These are phyloP conservation scores for Hydrochoerus hydrochaeris DNA, from an alignment of 2,113 vertebrate genomes.

Conservation along the genomic window DNA sequence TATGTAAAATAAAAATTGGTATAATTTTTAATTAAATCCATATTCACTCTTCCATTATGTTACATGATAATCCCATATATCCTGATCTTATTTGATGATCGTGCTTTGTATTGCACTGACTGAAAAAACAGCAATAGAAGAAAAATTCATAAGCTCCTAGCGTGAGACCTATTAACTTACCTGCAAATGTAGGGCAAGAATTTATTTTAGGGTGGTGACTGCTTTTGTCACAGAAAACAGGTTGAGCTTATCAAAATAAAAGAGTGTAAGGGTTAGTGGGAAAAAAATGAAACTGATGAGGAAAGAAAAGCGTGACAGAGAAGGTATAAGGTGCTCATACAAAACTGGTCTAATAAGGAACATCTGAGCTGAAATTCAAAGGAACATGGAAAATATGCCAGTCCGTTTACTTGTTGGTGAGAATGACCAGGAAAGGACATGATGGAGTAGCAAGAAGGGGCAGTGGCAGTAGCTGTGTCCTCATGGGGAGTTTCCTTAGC, in stretches of 20 bases:
- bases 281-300: not conserved
- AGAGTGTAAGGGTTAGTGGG: not conserved
- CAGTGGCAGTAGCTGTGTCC: not conserved
- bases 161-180: not conserved
- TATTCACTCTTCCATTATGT: not conserved
- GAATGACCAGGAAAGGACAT: not conserved
- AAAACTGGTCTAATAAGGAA: not conserved
- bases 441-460: not conserved
- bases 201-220: not conserved
- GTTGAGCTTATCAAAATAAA: not conserved
- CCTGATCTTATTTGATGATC: not conserved
- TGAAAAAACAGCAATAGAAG: not conserved
- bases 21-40: not conserved
- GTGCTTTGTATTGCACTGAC: not conserved
- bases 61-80: not conserved
- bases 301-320: not conserved
- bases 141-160: no score
- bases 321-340: not conserved
- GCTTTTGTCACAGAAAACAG: not conserved
- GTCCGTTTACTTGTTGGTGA: not conserved
- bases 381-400: not conserved
- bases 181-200: not conserved
- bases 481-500: not conserved
- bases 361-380: not conserved
- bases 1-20: not conserved